Base-by-base conservation (phyloP, 2,113 vertebrate genomes). In the Danio rerio region DNA sequence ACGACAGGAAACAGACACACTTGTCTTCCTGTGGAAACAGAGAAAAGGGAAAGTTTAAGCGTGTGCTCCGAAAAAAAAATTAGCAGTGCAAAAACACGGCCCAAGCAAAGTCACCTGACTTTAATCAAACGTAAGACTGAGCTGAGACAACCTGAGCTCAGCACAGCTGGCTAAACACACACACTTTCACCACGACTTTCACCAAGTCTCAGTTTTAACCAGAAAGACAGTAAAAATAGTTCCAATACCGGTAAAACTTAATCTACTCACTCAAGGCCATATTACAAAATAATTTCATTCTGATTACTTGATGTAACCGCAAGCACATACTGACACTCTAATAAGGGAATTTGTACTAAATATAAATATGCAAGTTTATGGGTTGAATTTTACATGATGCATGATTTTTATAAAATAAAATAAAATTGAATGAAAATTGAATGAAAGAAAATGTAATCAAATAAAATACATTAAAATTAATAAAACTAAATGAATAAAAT, bases 1-100 rank as follows among this genome's bases (percentile, higher is more conserved):
- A 81, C 12, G 80, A 85, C 84, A 85, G 84, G 84, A 85, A 85
- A 82, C 84, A 81, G 84, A 72, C 65, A 68, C 16, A 62, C 47
- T 77, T 56, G 49, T 74, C 79, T 84, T 84, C 83, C 83, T 84
- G 78, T 81, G 72, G 80, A 76, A 80, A 71, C 45, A 70, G 47
- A 77, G 71, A 81, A 84, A 81, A 77, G 5, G 72, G 55, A 84
- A 81, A 77, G 71, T 84, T 81, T 84, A 72, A 71, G 49, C 15
- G 42, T 9, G 16, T 6, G 69, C 61, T 66, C 12, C 74, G 12
- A 59, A 53, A 80, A 13, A 55, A n/a, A n/a, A n/a, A n/a, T 21
- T 52, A 11, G 7, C 49, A 20, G 20, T 31, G 31, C 72, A n/a
- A 31, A 42, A 10, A 65, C 49, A 73, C 5, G 1, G 58, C 1